phyloP scores from a whole-genome alignment of 2,113 vertebrate genomes.

The Phrynosoma blainvillii region DNA sequence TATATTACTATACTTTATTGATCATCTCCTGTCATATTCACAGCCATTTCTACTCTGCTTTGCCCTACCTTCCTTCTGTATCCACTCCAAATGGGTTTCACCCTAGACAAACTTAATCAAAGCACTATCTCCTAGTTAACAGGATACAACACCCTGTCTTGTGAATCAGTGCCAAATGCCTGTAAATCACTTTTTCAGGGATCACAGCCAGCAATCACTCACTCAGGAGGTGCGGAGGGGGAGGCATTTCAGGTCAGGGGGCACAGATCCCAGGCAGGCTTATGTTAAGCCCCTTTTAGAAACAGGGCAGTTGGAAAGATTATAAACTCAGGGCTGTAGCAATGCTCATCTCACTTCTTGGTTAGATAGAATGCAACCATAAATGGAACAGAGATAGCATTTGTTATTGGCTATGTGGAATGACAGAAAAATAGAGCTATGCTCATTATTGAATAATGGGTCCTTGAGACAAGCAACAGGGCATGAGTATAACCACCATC shows the following conservation, averaged over 20 bases:
- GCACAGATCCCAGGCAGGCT: neutral
- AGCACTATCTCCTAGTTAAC: too few species aligned
- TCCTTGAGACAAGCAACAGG: neutral
- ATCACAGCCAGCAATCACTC: neutral
- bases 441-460: too few species aligned
- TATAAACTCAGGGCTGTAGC: neutral
- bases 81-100: too few species aligned
- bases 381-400: too few species aligned
- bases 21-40: too few species aligned
- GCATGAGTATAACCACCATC: neutral
- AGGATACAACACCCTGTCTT: neutral
- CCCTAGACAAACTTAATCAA: too few species aligned
- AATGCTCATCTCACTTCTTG: neutral
- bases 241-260: neutral
- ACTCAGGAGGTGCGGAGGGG: neutral
- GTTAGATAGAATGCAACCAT: neutral
- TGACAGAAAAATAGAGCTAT: too few species aligned
- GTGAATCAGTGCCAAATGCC: neutral
- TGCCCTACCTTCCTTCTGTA: too few species aligned
- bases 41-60: too few species aligned
- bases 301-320: neutral
- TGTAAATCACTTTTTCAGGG: neutral
- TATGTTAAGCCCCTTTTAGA: neutral
- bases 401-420: too few species aligned
- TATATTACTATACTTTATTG: too few species aligned